phyloP scores from a whole-genome alignment of 2,797 vertebrate genomes.

The Pseudochirops cupreus region DNA sequence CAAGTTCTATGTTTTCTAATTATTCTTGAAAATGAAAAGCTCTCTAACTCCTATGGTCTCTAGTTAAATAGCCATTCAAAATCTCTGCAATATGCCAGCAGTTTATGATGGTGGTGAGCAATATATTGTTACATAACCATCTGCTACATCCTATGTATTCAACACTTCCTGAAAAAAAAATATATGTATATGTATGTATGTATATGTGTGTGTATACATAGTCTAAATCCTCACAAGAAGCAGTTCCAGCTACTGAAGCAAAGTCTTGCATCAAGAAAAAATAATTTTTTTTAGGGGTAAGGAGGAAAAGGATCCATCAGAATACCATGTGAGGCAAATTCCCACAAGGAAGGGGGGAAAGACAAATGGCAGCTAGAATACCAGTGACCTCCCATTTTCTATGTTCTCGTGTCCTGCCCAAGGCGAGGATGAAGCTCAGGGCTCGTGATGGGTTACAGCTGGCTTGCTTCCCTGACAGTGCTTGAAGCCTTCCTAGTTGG shows the following conservation, averaged over 20 bases:
- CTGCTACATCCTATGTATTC: not conserved
- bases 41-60: not conserved
- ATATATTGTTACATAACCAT: not conserved
- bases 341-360: slow-evolving; percentile 6
- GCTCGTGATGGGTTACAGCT: not conserved
- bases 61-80: slow-evolving; percentile 9
- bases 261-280: slow-evolving; percentile 20
- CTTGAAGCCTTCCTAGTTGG: not conserved
- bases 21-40: not conserved
- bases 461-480: not conserved
- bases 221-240: not conserved
- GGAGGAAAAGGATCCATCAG: not conserved
- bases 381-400: not conserved
- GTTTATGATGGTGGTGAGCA: not conserved
- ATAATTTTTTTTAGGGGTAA: slow-evolving; percentile 3
- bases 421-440: not conserved
- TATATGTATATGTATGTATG: not conserved
- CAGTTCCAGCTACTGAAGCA: not conserved
- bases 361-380: slow-evolving; percentile 17
- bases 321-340: slow-evolving; percentile 32
- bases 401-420: not conserved
- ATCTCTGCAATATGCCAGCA: not conserved
- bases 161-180: not conserved
- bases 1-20: not conserved
- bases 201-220: not conserved